These are phyloP conservation scores for Ceraclea dissimilis DNA, from an alignment of 2,888 invertebrate genomes.

Conservation along the genomic window DNA sequence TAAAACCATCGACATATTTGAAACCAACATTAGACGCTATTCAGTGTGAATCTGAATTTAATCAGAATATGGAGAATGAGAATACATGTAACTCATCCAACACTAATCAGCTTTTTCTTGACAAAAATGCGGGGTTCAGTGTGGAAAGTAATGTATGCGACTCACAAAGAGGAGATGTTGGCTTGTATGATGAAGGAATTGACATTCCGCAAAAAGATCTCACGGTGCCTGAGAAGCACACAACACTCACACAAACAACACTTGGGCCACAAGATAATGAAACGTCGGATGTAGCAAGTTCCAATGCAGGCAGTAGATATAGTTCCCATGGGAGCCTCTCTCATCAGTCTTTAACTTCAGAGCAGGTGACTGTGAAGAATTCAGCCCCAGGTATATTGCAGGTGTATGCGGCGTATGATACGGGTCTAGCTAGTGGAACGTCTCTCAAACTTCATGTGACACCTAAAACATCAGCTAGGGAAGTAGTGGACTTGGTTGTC, in stretches of 20 bases:
- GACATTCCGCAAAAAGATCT: slow-evolving; percentile 21
- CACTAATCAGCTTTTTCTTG: slow-evolving; percentile 25
- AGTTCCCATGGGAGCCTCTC: slow-evolving; percentile 23
- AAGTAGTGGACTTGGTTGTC: slow-evolving; percentile 92
- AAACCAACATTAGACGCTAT: slow-evolving; percentile 47
- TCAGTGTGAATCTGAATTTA: slow-evolving; percentile 41
- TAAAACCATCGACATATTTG: slow-evolving; percentile 36
- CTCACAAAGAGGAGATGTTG: slow-evolving; percentile 12
- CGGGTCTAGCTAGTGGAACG: slow-evolving; percentile 86
- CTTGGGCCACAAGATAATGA: slow-evolving; percentile 25
- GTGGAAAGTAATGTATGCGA: slow-evolving; percentile 3
- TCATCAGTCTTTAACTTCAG: slow-evolving; percentile 21
- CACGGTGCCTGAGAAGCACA: slow-evolving; percentile 20
- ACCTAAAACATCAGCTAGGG: slow-evolving; percentile 84
- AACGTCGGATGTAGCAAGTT: slow-evolving; percentile 24
- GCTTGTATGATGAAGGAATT: slow-evolving; percentile 17
- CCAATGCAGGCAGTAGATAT: slow-evolving; percentile 23
- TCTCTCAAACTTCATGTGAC: slow-evolving; percentile 92
- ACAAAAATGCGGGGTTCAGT: slow-evolving; percentile 14
- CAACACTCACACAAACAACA: slow-evolving; percentile 16
- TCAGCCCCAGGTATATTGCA: slow-evolving; percentile 42
- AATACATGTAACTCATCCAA: slow-evolving; percentile 9
- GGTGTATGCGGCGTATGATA: slow-evolving; percentile 94
- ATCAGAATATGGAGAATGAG: slow-evolving; percentile 20
- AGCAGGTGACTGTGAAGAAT: slow-evolving; percentile 22